Percentiles rank a stretch among this genome's conserved stretches.
phyloP scores from a whole-genome alignment of 2,113 vertebrate species.

The Pardalotus punctatus region DNA sequence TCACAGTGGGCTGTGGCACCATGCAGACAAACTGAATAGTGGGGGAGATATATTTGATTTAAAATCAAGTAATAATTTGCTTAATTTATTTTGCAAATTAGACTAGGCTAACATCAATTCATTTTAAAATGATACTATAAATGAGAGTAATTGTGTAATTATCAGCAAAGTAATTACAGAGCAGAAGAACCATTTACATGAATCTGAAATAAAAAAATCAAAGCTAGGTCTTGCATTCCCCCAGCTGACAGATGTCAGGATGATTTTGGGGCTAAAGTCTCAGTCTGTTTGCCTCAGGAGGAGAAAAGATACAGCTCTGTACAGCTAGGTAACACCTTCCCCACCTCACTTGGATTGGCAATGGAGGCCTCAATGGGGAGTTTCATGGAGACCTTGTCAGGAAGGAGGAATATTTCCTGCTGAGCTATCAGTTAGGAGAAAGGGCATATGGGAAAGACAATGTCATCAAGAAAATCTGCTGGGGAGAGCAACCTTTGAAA shows the following conservation, averaged over 20 bases:
- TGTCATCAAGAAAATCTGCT: background rate
- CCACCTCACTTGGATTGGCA: background rate
- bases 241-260: background rate
- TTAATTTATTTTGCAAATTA: slow-evolving; percentile 76
- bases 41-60: slow-evolving; percentile 62
- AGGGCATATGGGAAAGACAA: background rate
- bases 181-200: slow-evolving; percentile 57
- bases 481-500: background rate
- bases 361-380: background rate
- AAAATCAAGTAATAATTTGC: slow-evolving; percentile 63
- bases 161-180: slow-evolving; percentile 68
- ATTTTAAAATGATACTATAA: slow-evolving; percentile 58
- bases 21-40: slow-evolving; percentile 45
- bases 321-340: background rate
- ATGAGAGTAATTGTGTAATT: slow-evolving; percentile 75
- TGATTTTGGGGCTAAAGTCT: background rate
- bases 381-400: background rate
- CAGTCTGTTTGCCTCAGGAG: background rate
- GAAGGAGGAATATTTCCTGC: background rate
- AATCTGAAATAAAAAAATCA: slow-evolving; percentile 58
- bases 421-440: background rate
- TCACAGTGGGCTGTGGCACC: background rate
- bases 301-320: background rate
- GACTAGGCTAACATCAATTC: slow-evolving; percentile 53
- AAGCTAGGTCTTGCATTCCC: background rate